Conservation (phyloP, 92 coral and sea anemone genomes). For the Epizoanthus ramosus region DNA sequence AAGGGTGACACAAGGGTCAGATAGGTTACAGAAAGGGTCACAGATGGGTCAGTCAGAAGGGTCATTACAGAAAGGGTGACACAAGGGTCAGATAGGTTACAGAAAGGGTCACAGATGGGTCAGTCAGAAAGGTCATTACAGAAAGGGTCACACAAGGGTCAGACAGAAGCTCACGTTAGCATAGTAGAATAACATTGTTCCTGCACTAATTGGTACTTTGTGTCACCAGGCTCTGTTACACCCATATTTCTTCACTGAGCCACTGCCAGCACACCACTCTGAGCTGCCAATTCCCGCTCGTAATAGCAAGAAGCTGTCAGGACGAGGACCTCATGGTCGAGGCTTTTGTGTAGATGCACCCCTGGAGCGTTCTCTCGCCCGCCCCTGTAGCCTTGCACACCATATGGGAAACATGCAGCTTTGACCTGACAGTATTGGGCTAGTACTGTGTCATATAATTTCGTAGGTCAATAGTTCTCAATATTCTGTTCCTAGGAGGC, state of each 20-base stretch:
- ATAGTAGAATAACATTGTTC: background rate
- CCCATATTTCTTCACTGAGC: conserved; percentile 98
- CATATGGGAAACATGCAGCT: conserved; percentile 48
- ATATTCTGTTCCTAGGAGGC: no score
- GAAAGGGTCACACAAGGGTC: no score
- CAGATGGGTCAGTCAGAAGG: no score
- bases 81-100: no score
- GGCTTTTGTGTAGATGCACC: conserved; percentile 85
- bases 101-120: no score
- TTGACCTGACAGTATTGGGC: conserved; percentile 12
- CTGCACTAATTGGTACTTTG: background rate
- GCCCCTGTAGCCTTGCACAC: conserved; percentile 78
- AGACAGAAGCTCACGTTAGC: no score
- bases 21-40: no score
- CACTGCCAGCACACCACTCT: conserved; percentile 98
- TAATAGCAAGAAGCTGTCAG: conserved; percentile 77
- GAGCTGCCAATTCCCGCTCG: conserved; percentile 98
- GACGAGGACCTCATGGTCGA: conserved; percentile 75
- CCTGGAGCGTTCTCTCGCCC: conserved; percentile 87
- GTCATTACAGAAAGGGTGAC: no score
- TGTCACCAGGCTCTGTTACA: conserved; percentile 85
- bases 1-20: no score
- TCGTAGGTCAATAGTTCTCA: no score
- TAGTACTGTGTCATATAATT: background rate
- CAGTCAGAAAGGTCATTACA: no score